Evolutionary conservation across 2,888 invertebrate species (phyloP).

Genomic region (Drosophila pseudotalamancana): DNA sequence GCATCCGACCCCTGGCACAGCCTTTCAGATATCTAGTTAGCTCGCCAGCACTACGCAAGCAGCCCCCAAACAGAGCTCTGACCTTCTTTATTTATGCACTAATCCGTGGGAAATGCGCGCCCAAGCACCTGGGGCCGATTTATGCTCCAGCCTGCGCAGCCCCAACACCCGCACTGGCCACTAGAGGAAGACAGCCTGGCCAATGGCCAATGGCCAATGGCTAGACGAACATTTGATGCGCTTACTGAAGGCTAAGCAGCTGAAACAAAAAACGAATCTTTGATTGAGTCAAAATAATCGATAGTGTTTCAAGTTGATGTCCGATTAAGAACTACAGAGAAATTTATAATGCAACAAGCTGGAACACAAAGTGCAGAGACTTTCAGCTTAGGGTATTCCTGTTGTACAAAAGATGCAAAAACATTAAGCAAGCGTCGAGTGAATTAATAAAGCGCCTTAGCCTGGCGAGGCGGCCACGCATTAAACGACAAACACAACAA

Average conservation of each 20-base stretch:
- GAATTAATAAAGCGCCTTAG: constrained; percentile 73
- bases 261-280: no score
- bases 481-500: constrained; percentile 66
- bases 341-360: no score
- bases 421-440: constrained; percentile 74
- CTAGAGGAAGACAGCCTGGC: constrained; percentile 25
- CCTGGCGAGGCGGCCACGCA: constrained; percentile 70
- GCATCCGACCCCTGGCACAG: constrained; percentile 43
- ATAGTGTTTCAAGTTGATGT: no score
- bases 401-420: constrained; percentile 46
- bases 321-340: no score
- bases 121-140: constrained; percentile 76
- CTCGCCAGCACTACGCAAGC: constrained; percentile 22
- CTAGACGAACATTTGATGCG: constrained; percentile 1
- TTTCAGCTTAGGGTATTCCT: constrained; percentile 20
- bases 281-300: no score
- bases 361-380: not conserved
- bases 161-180: constrained; percentile 59
- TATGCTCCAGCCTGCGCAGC: constrained; percentile 47
- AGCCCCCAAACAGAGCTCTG: constrained; percentile 50
- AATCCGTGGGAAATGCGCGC: constrained; percentile 74
- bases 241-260: no score
- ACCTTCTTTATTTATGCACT: constrained; percentile 79
- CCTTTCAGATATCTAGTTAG: constrained; percentile 69
- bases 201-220: not conserved